Evolutionary conservation across 1,140 invertebrate genomes (phyloP).

Genomic region (Caerostris darwini): DNA sequence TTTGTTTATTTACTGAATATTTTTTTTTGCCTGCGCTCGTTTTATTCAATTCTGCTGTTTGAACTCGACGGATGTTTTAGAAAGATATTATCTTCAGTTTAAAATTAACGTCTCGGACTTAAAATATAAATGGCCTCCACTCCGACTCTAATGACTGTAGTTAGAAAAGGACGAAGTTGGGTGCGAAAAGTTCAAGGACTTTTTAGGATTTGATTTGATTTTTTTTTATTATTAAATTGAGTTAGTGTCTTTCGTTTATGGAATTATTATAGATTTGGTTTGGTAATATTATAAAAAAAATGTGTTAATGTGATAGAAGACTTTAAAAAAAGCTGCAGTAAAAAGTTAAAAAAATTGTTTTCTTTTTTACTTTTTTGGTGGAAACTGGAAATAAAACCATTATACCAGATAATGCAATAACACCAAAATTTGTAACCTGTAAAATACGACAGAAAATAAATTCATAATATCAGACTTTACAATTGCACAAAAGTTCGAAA

Average conservation of each 20-base stretch:
- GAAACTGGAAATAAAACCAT: no score
- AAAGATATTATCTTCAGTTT: slow-evolving; percentile 60
- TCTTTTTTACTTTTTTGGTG: no score
- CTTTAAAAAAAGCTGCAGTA: no score
- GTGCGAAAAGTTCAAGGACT: slow-evolving; percentile 11
- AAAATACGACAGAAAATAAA: no score
- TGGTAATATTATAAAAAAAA: no score
- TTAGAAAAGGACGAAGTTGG: slow-evolving; percentile 1
- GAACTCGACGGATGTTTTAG: slow-evolving; percentile 62
- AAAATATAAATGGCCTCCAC: neutral
- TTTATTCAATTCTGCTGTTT: slow-evolving; percentile 58
- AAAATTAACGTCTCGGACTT: slow-evolving; percentile 58
- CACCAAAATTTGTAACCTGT: no score
- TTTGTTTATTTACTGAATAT: slow-evolving; percentile 31
- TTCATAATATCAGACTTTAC: no score
- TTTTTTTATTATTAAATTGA: neutral
- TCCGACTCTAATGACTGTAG: slow-evolving; percentile 26
- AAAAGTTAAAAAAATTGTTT: no score
- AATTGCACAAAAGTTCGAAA: no score
- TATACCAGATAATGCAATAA: no score
- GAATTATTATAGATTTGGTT: no score
- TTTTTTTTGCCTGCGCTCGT: neutral
- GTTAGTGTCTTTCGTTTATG: neutral
- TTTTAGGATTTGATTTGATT: neutral
- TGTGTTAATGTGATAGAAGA: no score